Percentiles rank a stretch among this genome's conserved stretches.
Evolutionary conservation across 2,888 invertebrate species (phyloP).

Genomic region (Shargacucullia verbasci): DNA sequence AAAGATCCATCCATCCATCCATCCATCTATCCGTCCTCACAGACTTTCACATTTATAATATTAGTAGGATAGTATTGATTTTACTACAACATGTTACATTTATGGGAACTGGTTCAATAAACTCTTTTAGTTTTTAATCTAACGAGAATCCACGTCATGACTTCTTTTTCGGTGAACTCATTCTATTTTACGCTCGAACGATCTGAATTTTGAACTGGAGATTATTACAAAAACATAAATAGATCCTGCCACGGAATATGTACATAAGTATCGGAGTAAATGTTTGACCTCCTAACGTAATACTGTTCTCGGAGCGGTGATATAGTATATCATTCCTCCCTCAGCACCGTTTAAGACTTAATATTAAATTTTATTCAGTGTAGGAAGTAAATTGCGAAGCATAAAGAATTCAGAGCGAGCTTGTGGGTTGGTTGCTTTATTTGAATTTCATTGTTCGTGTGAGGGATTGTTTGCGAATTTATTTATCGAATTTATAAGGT

Average conservation of each 20-base stretch:
- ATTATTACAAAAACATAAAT: neutral
- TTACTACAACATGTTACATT: too few relatives aligned
- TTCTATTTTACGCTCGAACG: neutral
- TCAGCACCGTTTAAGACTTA: conserved; percentile 15
- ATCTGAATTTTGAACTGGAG: neutral
- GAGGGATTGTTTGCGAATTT: neutral
- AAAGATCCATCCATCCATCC: too few relatives aligned
- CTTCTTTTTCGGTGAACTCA: too few relatives aligned
- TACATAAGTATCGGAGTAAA: neutral
- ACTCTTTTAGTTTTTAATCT: too few relatives aligned
- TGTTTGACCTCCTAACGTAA: conserved; percentile 9
- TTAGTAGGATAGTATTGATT: too few relatives aligned
- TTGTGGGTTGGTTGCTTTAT: conserved; percentile 8
- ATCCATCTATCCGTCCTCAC: too few relatives aligned
- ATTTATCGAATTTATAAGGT: neutral
- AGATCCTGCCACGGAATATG: too few relatives aligned
- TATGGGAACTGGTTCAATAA: too few relatives aligned
- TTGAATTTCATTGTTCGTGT: conserved; percentile 6
- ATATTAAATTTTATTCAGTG: conserved; percentile 38
- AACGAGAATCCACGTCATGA: too few relatives aligned
- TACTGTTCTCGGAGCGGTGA: neutral
- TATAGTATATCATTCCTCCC: conserved; percentile 13
- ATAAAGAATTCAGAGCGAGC: conserved; percentile 21
- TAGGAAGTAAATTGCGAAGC: conserved; percentile 23
- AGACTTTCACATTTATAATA: too few relatives aligned